Evolutionary conservation across 2,797 vertebrate genomes (phyloP), one percentile per base, ranked within the genome.

Genomic region (Clarias platycephalus): DNA sequence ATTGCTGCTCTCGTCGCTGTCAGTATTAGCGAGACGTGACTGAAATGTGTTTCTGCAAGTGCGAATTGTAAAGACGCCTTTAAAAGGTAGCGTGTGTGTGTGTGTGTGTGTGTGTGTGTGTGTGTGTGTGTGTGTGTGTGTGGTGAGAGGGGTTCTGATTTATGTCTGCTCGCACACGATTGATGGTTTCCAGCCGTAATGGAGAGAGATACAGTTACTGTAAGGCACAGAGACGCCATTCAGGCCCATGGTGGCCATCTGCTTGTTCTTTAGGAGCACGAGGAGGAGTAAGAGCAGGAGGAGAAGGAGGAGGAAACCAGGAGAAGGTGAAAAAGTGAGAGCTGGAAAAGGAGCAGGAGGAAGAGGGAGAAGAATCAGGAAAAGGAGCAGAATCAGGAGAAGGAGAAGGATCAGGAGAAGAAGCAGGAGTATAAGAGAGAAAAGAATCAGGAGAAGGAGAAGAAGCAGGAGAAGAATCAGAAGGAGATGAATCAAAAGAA

Each of bases 151-250:
- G n/a, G 72, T 83, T 76, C 71, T 92, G 90, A 93, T 93, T 93
- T 92, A 92, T 92, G 88, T 90, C 90, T 88, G 80, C 76, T 85
- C 81, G 76, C 85, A 76, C 85, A 88, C 90, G 93, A 94, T 91
- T 90, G 92, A 92, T 91, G 88, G 89, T 93, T 94, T 94, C 91
- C 74, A 91, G 89, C 89, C 81, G 88, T 93, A 94, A 94, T 93
- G 89, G 93, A 92, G 93, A 94, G 89, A 91, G 92, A 94, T 93
- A 93, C 88, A 85, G 91, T 94, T 94, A 93, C 92, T 92, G 90
- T 93, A 84, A 81, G 87, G 94, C 92, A 74, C 71, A 74, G 70
- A 93, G 91, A 92, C 83, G 81, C 90, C 91, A 92, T 94, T 94
- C 92, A 93, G 89, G 91, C 83, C 86, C 90, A 76, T 89, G 71